These are phyloP conservation scores for Philhelius pedissequus DNA, from an alignment of 2,888 invertebrate species.

Conservation along the genomic window DNA sequence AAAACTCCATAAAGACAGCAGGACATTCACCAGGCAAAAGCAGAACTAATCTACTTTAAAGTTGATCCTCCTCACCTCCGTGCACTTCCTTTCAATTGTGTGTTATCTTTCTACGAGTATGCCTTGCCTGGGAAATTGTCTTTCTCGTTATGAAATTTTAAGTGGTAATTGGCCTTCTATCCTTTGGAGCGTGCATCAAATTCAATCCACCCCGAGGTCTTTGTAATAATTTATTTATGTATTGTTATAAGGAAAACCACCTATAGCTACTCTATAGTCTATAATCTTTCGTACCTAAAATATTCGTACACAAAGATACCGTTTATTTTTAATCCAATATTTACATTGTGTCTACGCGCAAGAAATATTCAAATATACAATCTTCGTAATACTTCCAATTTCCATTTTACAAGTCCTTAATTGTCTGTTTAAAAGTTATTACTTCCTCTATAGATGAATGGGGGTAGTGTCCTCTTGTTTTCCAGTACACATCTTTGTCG, in stretches of 20 bases:
- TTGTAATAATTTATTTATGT: slow-evolving; percentile 44
- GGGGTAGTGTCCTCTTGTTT: background rate
- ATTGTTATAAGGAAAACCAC: background rate
- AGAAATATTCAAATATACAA: slow-evolving; percentile 51
- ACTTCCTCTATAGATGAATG: slow-evolving; percentile 55
- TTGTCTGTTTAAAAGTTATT: slow-evolving; percentile 66
- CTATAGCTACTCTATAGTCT: background rate
- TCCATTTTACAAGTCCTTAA: slow-evolving; percentile 67
- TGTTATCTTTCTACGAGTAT: background rate
- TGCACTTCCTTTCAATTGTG: background rate
- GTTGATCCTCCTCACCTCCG: background rate
- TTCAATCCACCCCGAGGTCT: slow-evolving; percentile 32
- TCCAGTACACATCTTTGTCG: background rate
- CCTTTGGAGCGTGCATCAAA: slow-evolving; percentile 36
- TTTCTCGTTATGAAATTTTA: slow-evolving; percentile 45
- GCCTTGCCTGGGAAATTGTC: slow-evolving; percentile 28
- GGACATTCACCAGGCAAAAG: slow-evolving; percentile 18
- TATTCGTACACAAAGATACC: background rate
- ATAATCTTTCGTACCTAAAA: background rate
- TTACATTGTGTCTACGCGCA: slow-evolving; percentile 34
- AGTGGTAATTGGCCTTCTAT: slow-evolving; percentile 55
- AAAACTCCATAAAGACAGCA: slow-evolving; percentile 21
- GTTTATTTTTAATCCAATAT: slow-evolving; percentile 35
- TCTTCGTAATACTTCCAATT: slow-evolving; percentile 55
- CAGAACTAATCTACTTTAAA: slow-evolving; percentile 50